Conservation (phyloP, 2,113 vertebrate genomes). For the human region GRCh38 chr9:27536501-27537000, state of each 20-base stretch:
- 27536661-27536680: neutral
- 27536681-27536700: neutral
- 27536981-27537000: neutral
- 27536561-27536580: neutral
- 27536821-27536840: neutral
- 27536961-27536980: neutral
- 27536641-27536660: neutral
- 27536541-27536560: neutral
- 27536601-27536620: neutral
- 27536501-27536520: neutral
- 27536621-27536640: neutral
- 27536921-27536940: neutral
- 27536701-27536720: neutral
- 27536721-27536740: neutral
- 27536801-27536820: neutral
- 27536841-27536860: neutral
- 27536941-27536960: neutral
- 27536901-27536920: neutral
- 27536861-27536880: neutral
- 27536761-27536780: neutral
- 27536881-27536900: neutral
- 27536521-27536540: neutral
- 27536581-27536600: neutral
- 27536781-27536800: neutral
- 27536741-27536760: neutral